Percentiles rank a stretch among this genome's conserved stretches.
Conservation (phyloP, 1,140 invertebrate species). For the Drosophila lacertosa region DNA sequence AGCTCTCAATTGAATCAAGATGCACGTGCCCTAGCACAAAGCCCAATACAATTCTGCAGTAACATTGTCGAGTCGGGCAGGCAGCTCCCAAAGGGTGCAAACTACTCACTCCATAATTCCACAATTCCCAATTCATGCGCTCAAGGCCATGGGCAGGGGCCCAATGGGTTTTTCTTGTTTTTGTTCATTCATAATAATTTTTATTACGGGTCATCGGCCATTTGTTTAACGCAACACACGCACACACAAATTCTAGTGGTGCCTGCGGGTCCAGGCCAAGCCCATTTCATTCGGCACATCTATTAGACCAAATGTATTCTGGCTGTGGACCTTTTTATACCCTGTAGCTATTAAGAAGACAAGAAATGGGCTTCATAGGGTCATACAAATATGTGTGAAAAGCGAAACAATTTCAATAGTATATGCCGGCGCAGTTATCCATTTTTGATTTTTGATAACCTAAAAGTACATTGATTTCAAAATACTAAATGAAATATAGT, state of each 20-base stretch:
- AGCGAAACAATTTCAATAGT: too few relatives aligned
- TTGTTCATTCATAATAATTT: slow-evolving; percentile 80
- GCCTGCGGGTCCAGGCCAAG: slow-evolving; percentile 39
- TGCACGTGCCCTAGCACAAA: slow-evolving; percentile 66
- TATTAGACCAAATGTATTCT: slow-evolving; percentile 76
- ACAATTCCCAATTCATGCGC: slow-evolving; percentile 26
- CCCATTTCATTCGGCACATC: slow-evolving; percentile 75
- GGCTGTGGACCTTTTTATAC: slow-evolving; percentile 37
- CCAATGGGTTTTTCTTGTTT: slow-evolving; percentile 77
- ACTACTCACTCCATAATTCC: neutral
- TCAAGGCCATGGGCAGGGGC: slow-evolving; percentile 35
- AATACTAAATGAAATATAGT: too few relatives aligned
- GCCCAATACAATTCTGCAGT: slow-evolving; percentile 55
- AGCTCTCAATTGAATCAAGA: slow-evolving; percentile 78
- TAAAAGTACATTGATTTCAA: too few relatives aligned
- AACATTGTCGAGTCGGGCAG: slow-evolving; percentile 22
- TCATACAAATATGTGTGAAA: too few relatives aligned
- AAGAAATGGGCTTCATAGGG: neutral
- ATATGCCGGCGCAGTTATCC: too few relatives aligned
- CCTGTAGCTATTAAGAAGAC: neutral
- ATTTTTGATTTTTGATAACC: too few relatives aligned
- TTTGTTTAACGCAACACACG: slow-evolving; percentile 73
- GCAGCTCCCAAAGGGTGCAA: slow-evolving; percentile 65
- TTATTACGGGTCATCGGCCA: slow-evolving; percentile 81
- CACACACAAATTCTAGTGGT: slow-evolving; percentile 22